Evolutionary conservation across 92 coral and sea anemone species (phyloP).

Genomic region (Zoanthus gigantus): DNA sequence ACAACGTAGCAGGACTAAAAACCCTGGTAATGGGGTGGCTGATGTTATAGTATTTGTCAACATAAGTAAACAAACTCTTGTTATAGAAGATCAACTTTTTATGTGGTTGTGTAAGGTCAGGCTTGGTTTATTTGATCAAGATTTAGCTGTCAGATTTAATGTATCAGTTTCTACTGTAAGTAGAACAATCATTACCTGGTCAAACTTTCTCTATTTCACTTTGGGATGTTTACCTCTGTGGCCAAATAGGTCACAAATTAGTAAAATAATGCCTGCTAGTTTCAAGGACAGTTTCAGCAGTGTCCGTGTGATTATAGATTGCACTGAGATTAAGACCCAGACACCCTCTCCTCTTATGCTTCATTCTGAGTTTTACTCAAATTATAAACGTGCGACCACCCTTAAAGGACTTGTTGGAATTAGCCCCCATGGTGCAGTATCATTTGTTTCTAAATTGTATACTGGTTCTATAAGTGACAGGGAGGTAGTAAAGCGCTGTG

Average conservation of each 20-base stretch:
- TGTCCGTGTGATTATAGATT: constrained; percentile 9
- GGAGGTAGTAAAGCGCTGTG: not conserved
- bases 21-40: not conserved
- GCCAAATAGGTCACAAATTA: not conserved
- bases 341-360: constrained; percentile 13
- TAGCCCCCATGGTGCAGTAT: constrained; percentile 13
- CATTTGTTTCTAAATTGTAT: constrained; percentile 1
- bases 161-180: constrained; percentile 32
- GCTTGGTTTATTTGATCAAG: constrained; percentile 11
- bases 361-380: constrained; percentile 6
- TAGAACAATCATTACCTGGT: constrained; percentile 16
- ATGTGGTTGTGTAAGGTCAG: constrained; percentile 22
- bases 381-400: not conserved
- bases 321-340: constrained; percentile 22
- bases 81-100: constrained; percentile 8
- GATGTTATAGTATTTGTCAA: not conserved
- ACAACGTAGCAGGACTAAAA: constrained; percentile 8
- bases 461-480: constrained; percentile 7
- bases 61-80: constrained; percentile 8
- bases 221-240: not conserved
- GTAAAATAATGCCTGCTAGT: constrained; percentile 5
- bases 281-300: constrained; percentile 2
- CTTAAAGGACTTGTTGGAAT: constrained; percentile 15
- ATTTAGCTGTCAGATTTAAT: constrained; percentile 7
- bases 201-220: not conserved